A percentile compares a stretch with the other conserved stretches of the same genome.
phyloP scores from a whole-genome alignment of 2,888 invertebrate genomes.

The Drosophila pseudotakahashii region DNA sequence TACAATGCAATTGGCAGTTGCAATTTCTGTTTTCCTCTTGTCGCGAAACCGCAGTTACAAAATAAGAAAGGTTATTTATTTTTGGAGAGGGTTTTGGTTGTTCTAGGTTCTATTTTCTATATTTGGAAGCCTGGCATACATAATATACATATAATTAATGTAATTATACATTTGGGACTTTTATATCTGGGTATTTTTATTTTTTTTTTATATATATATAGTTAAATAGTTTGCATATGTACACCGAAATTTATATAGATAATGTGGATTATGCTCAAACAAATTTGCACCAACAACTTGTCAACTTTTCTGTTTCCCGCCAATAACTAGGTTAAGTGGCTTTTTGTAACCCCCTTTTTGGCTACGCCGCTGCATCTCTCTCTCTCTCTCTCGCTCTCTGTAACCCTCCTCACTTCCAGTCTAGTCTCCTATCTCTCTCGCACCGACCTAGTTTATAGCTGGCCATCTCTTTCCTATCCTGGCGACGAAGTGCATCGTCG shows the following conservation, averaged over 20 bases:
- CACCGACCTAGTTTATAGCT: conserved; percentile 7
- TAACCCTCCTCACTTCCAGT: conserved; percentile 10
- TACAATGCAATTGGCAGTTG: conserved; percentile 73
- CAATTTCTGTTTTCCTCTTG: conserved; percentile 43
- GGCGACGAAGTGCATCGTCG: conserved; percentile 69
- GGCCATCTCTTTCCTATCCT: conserved; percentile 47
- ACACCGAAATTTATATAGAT: conserved; percentile 27
- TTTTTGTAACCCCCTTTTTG: conserved; percentile 6
- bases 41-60: conserved; percentile 15
- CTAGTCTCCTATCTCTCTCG: conserved; percentile 25
- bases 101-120: conserved; percentile 9
- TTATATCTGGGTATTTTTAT: conserved; percentile 7
- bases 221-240: conserved; percentile 37
- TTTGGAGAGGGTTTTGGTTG: conserved; percentile 6
- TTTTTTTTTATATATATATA: conserved; percentile 6
- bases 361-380: conserved; percentile 20
- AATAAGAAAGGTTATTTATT: neutral
- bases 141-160: conserved; percentile 39
- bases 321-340: conserved; percentile 3
- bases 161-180: conserved; percentile 37
- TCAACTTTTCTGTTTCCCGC: conserved; percentile 3
- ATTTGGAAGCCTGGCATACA: conserved; percentile 45
- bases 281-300: conserved; percentile 31
- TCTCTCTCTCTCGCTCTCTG: neutral
- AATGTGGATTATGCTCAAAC: conserved; percentile 23